A percentile compares a stretch with the other conserved stretches of the same genome.
These are phyloP conservation scores for Drosophila cyrtoloma DNA, from an alignment of 2,888 invertebrate species.

Conservation along the genomic window DNA sequence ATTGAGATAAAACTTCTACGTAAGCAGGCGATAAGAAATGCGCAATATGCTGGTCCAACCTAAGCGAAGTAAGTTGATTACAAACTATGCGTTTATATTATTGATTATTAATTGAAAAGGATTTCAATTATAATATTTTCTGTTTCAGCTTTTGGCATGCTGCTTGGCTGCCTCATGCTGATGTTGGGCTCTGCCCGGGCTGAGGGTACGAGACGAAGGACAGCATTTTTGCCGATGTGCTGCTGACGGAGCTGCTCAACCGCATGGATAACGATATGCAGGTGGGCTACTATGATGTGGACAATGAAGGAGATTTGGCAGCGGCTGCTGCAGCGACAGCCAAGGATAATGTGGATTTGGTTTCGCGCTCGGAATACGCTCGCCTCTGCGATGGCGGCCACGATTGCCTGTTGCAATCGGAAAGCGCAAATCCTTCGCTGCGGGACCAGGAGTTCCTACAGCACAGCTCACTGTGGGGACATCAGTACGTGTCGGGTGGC, in stretches of 20 bases:
- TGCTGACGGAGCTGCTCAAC: constrained; percentile 91
- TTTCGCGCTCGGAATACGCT: constrained; percentile 90
- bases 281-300: constrained; percentile 86
- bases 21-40: constrained; percentile 45
- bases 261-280: constrained; percentile 91
- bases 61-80: constrained; percentile 37
- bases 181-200: constrained; percentile 31
- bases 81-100: neutral
- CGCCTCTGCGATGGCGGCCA: constrained; percentile 87
- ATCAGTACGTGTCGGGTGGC: constrained; percentile 91
- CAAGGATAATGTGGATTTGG: constrained; percentile 83
- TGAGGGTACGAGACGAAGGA: constrained; percentile 85
- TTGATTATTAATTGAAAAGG: neutral
- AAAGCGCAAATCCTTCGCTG: constrained; percentile 88
- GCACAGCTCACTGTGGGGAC: constrained; percentile 91
- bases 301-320: constrained; percentile 78
- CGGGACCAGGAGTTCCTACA: constrained; percentile 95
- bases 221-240: constrained; percentile 89
- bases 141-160: constrained; percentile 38
- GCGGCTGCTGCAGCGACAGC: constrained; percentile 37
- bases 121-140: neutral
- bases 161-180: constrained; percentile 43
- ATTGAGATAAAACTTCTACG: constrained; percentile 35
- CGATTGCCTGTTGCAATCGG: constrained; percentile 64
- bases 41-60: constrained; percentile 63